Evolutionary conservation across 2,113 vertebrate genomes (phyloP).

Genomic region (Platysternon megacephalum): DNA sequence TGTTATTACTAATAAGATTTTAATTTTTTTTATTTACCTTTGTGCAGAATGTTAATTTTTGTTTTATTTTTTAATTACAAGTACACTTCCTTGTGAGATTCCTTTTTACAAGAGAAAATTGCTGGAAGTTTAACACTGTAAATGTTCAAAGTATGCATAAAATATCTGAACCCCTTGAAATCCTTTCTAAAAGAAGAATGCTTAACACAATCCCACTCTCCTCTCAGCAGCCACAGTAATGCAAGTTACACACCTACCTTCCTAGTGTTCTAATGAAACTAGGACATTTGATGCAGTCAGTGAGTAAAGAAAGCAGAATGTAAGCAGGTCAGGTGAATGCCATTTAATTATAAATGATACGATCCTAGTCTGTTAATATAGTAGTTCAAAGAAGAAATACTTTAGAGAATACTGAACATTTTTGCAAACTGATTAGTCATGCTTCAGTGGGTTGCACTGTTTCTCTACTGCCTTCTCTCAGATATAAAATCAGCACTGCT

Average conservation of each 20-base stretch:
- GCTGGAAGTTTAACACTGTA: background rate
- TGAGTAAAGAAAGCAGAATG: background rate
- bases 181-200: background rate
- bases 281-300: background rate
- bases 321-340: background rate
- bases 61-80: background rate
- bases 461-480: background rate
- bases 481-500: background rate
- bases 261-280: background rate
- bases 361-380: background rate
- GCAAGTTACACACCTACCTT: background rate
- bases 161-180: background rate
- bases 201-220: background rate
- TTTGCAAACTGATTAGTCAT: conserved; percentile 70
- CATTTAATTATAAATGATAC: background rate
- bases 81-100: conserved; percentile 13
- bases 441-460: conserved; percentile 36
- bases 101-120: conserved; percentile 21
- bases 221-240: background rate
- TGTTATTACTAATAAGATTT: background rate
- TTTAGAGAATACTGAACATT: background rate
- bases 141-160: conserved; percentile 1
- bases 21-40: background rate
- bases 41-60: background rate
- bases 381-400: background rate